Conservation (phyloP, 2,113 vertebrate species). For the Marmota monax region DNA sequence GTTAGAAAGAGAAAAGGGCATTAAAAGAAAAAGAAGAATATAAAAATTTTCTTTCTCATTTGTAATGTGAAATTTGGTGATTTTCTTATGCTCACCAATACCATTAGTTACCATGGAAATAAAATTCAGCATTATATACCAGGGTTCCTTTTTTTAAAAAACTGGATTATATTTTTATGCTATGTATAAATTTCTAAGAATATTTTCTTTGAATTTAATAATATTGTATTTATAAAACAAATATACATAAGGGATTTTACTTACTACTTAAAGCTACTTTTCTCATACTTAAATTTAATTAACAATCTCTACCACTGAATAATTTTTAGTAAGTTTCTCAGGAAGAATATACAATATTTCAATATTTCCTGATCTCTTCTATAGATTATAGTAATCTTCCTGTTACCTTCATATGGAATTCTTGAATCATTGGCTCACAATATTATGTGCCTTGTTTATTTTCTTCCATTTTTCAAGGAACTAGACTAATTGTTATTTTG, state of each 20-base stretch:
- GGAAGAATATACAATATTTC: neutral
- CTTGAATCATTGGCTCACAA: neutral
- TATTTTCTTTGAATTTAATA: neutral
- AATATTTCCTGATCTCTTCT: neutral
- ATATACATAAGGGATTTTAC: neutral
- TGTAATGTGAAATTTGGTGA: constrained; percentile 9
- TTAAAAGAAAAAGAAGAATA: neutral
- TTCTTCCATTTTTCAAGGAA: neutral
- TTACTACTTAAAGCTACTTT: neutral
- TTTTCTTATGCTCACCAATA: neutral
- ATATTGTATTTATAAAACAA: neutral
- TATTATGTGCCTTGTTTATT: neutral
- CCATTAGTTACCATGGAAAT: neutral
- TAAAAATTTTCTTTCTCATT: neutral
- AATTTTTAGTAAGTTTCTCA: neutral
- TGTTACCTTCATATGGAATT: neutral
- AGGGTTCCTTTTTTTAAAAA: neutral
- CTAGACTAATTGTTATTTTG: neutral
- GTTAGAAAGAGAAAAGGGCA: neutral
- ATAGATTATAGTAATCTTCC: neutral
- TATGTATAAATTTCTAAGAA: neutral
- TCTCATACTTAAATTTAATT: neutral
- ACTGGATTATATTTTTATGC: constrained; percentile 42
- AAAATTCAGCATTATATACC: neutral
- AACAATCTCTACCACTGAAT: neutral